Conservation (phyloP, 2,888 invertebrate genomes). For the Eugnorisma glareosa region DNA sequence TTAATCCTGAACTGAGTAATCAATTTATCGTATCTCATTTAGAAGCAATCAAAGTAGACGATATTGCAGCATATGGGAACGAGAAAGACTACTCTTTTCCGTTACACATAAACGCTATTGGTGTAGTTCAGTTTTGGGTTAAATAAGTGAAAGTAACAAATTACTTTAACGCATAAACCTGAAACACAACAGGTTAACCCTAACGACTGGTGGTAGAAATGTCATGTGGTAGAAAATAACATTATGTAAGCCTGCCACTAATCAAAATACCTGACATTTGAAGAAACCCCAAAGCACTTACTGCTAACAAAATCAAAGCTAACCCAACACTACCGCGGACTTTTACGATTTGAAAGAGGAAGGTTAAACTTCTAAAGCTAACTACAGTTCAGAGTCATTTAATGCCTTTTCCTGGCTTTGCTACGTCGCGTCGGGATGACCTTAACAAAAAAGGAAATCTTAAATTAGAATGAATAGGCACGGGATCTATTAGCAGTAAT, state of each 20-base stretch:
- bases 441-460: not conserved
- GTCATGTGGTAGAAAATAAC: not conserved
- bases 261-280: not conserved
- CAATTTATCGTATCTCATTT: slow-evolving; percentile 12
- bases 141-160: not conserved
- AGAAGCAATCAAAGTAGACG: not conserved
- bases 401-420: slow-evolving; percentile 15
- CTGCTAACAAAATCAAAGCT: not conserved
- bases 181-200: not conserved
- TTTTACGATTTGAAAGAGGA: slow-evolving; percentile 21
- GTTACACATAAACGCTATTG: no score
- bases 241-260: not conserved
- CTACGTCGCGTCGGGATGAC: not conserved
- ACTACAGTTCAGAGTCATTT: not conserved
- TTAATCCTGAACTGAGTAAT: slow-evolving; percentile 21
- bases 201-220: slow-evolving; percentile 6
- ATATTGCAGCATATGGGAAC: not conserved
- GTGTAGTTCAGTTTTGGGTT: no score
- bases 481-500: not conserved
- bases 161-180: not conserved
- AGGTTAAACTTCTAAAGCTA: slow-evolving; percentile 11
- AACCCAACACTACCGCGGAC: not conserved
- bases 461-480: not conserved
- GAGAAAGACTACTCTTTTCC: not conserved
- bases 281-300: not conserved